Conservation (phyloP, 2,888 invertebrate species). For the Drosophila nr. medialis region DNA sequence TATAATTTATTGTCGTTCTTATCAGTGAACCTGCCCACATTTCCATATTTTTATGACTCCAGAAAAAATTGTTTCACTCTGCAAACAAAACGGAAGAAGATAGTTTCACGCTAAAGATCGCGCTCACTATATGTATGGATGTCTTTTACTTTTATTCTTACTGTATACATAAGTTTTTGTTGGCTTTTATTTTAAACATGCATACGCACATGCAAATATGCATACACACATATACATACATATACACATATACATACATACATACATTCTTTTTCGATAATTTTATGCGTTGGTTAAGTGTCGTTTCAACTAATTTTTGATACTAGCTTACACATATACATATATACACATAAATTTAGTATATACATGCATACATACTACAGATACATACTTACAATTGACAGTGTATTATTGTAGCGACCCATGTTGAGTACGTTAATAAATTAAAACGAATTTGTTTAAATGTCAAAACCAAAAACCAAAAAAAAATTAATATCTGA, state of each 20-base stretch:
- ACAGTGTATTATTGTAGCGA: slow-evolving; percentile 71
- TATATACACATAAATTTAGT: slow-evolving; percentile 48
- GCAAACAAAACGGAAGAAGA: not conserved
- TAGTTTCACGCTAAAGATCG: slow-evolving; percentile 48
- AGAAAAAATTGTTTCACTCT: slow-evolving; percentile 23
- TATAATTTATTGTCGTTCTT: slow-evolving; percentile 74
- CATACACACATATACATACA: slow-evolving; percentile 22
- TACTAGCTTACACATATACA: slow-evolving; percentile 76
- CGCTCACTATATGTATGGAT: slow-evolving; percentile 47
- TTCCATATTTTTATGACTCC: slow-evolving; percentile 15
- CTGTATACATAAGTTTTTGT: slow-evolving; percentile 62
- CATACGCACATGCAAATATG: slow-evolving; percentile 34
- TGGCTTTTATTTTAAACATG: slow-evolving; percentile 68
- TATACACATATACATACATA: slow-evolving; percentile 38
- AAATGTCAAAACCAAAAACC: slow-evolving; percentile 59
- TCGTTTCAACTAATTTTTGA: slow-evolving; percentile 77
- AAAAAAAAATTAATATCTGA: slow-evolving; percentile 29
- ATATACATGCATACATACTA: slow-evolving; percentile 57
- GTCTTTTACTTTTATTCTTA: slow-evolving; percentile 62
- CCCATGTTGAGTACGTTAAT: slow-evolving; percentile 77
- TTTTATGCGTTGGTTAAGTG: slow-evolving; percentile 72
- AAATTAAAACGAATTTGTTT: slow-evolving; percentile 79
- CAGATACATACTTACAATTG: slow-evolving; percentile 50
- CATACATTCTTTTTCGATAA: slow-evolving; percentile 65
- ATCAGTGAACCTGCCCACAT: slow-evolving; percentile 52